Conservation (phyloP, 37 sponge, comb jelly and placozoan genomes). For the Dysidea cf. avara region DNA sequence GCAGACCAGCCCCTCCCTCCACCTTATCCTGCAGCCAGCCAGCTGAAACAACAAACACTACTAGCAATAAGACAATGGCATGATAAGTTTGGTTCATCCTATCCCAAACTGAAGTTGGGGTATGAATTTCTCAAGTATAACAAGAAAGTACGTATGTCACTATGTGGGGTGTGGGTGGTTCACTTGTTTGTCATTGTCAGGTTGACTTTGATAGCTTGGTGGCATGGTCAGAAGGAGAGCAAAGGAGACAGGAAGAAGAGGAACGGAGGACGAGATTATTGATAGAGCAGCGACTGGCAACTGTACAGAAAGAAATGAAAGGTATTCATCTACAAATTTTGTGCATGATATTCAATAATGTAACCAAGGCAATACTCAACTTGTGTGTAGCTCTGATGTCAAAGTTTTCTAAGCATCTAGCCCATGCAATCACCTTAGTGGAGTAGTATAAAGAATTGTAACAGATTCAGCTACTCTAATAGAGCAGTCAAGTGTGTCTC, state of each 20-base stretch:
- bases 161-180: neutral
- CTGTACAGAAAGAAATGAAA: slow-evolving; percentile 45
- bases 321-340: no score
- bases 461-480: no score
- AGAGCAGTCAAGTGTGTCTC: no score
- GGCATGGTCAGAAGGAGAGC: slow-evolving; percentile 43
- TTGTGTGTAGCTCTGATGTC: no score
- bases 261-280: slow-evolving; percentile 41
- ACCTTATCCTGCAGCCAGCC: slow-evolving; percentile 52
- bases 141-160: slow-evolving; percentile 48
- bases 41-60: slow-evolving; percentile 64
- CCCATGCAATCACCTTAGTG: no score
- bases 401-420: neutral
- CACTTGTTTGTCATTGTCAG: slow-evolving; percentile 24
- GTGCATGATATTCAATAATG: no score
- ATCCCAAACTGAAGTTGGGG: slow-evolving; percentile 76
- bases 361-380: no score
- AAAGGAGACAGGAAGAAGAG: slow-evolving; percentile 36
- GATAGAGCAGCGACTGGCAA: slow-evolving; percentile 40
- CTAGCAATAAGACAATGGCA: slow-evolving; percentile 69
- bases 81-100: slow-evolving; percentile 71
- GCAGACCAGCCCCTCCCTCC: slow-evolving; percentile 64
- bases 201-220: slow-evolving; percentile 73
- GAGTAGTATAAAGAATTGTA: no score
- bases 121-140: slow-evolving; percentile 71